Conservation (phyloP, 2,888 invertebrate species). For the Ophraella communa region DNA sequence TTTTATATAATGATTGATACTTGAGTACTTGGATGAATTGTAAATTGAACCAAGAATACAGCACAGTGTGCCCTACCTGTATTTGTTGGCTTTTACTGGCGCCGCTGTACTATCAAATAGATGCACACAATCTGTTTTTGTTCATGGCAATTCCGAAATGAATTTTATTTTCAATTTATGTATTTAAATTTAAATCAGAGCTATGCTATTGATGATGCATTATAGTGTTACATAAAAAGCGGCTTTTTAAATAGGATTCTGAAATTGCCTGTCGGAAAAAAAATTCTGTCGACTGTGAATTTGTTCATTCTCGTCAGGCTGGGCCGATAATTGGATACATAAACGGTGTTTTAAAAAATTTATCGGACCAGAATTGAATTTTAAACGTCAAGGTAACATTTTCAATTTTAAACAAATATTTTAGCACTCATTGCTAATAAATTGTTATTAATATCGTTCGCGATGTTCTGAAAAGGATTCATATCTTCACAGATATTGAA, state of each 20-base stretch:
- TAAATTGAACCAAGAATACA: neutral
- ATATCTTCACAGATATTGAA: too few species aligned
- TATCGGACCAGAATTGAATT: too few species aligned
- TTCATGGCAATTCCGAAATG: conserved; percentile 26
- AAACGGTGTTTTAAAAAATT: neutral
- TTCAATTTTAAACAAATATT: too few species aligned
- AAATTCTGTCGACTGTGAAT: conserved; percentile 17
- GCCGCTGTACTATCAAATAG: neutral
- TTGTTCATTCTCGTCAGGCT: conserved; percentile 15
- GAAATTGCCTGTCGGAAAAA: conserved; percentile 23
- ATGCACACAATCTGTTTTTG: conserved; percentile 6
- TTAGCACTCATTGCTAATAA: too few species aligned
- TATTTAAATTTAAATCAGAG: conserved; percentile 21
- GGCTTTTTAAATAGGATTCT: conserved; percentile 27
- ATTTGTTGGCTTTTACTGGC: neutral
- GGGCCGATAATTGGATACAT: conserved; percentile 9
- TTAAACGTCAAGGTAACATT: too few species aligned
- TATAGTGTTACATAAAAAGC: conserved; percentile 28
- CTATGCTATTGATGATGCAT: conserved; percentile 19
- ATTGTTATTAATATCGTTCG: too few species aligned
- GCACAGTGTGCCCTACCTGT: neutral
- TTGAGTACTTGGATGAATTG: too few species aligned
- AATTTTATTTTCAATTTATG: conserved; percentile 33
- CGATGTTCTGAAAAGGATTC: too few species aligned
- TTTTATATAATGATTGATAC: too few species aligned